Conservation (phyloP, 1,140 invertebrate genomes). For the Drosophila obscura region DNA sequence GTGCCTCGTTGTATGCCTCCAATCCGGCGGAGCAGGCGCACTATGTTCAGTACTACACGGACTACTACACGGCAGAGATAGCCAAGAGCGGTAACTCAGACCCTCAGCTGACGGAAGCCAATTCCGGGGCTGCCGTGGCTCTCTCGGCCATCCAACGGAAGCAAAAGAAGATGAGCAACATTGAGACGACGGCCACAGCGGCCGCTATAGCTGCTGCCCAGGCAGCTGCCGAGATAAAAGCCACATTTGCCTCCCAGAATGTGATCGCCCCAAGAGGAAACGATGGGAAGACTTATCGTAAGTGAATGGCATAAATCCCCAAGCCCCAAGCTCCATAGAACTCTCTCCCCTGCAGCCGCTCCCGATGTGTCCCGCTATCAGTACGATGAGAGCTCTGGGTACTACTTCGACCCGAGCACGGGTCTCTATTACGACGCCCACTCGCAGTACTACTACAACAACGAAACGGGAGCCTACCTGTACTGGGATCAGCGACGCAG, state of each 20-base stretch:
- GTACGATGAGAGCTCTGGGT: slow-evolving; percentile 97
- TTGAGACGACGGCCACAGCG: slow-evolving; percentile 70
- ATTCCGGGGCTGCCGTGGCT: slow-evolving; percentile 95
- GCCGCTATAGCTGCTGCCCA: slow-evolving; percentile 76
- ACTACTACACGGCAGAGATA: slow-evolving; percentile 92
- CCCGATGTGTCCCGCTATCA: slow-evolving; percentile 96
- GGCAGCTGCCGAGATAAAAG: slow-evolving; percentile 67
- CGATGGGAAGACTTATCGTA: slow-evolving; percentile 88
- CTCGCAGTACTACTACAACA: slow-evolving; percentile 97
- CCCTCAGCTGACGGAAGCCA: slow-evolving; percentile 86
- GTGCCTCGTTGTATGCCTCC: slow-evolving; percentile 90
- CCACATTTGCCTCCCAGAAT: slow-evolving; percentile 62
- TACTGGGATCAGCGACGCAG: slow-evolving; percentile 96
- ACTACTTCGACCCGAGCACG: slow-evolving; percentile 97
- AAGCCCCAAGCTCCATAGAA: neutral
- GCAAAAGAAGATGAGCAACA: slow-evolving; percentile 77
- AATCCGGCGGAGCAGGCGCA: slow-evolving; percentile 89
- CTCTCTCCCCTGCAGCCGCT: slow-evolving; percentile 85
- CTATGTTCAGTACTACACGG: slow-evolving; percentile 91
- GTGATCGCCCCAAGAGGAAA: slow-evolving; percentile 85
- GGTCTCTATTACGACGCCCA: slow-evolving; percentile 98
- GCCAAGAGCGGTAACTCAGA: slow-evolving; percentile 85
- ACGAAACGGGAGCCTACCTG: slow-evolving; percentile 94
- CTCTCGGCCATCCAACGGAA: slow-evolving; percentile 91
- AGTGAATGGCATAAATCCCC: slow-evolving; percentile 60